Evolutionary conservation across 2,888 invertebrate genomes (phyloP), one percentile per base, ranked within the genome.

Genomic region (Aphelenchoides bicaudatus): DNA sequence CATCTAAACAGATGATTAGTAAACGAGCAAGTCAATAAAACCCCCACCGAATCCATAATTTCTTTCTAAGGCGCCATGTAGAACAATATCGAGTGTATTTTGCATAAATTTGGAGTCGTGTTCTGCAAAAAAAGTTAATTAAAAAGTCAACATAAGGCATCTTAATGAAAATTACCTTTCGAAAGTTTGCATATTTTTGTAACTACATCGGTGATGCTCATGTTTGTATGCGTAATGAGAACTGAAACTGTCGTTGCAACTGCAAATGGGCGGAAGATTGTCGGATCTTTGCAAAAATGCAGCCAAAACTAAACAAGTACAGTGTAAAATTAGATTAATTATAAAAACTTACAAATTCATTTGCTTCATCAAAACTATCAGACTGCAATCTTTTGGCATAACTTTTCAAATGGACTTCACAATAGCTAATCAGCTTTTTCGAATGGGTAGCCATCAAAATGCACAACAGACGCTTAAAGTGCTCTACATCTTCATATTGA

Each of bases 361-460:
- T 5, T 6, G 31, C n/a, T 48, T n/a, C 6, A 30, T 23, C 16
- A n/a, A 8, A 30, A n/a, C n/a, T 31, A 21, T 48, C 3, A 21
- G 10, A 8, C n/a, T 10, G 27, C 10, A 49, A 37, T 37, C 10
- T 37, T n/a, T 16, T 16, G 16, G 13, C n/a, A 27, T n/a, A 16
- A n/a, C 10, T 21, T 10, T 37, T 34, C 49, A 39, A 13, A 16
- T 49, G 16, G 10, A 16, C 21, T 10, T 28, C 2, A 51, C 37
- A 43, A 16, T 29, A 16, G 2, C 39, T 39, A 47, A 51, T 51
- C 10, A 51, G 8, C 21, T 51, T 51, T 39, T 51, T 51, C 19
- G 52, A 51, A 23, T 51, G 52, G 10, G 52, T 51, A 23, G 23
- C n/a, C 31, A 51, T n/a, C 39, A 51, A 19, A 47, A 51, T 21